Base-by-base conservation (phyloP, 1,140 invertebrate species). In the Pseudomyrmex flavicornis region DNA sequence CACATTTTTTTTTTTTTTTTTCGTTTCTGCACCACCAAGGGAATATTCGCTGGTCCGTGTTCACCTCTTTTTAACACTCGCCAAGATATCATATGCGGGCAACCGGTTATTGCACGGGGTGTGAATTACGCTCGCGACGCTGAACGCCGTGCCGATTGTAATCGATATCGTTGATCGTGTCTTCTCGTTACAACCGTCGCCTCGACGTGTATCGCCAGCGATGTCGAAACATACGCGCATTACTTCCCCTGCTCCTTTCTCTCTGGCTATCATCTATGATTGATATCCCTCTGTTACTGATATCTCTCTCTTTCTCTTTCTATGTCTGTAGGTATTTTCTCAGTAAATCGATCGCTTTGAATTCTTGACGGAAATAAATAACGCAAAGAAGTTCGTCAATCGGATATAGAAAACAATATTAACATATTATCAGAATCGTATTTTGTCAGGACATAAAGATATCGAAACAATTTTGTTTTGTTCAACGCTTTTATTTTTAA, bases 91-190 rank as follows among this genome's bases (percentile, higher is more conserved):
- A 48, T 56, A 56, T 75, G 86, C 54, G 52, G 46, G 68, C 35
- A 35, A 85, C 87, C 73, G 87, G 83, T 86, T 87, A 62, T 83
- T 65, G 75, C 54, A 58, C 46, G 26, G 58, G 48, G 83, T 90
- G 63, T 86, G 82, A 88, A 88, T 90, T 90, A 89, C 89, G 58
- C 35, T 68, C 59, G 26, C 70, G 70, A 63, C 35, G 56, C 58
- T 63, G 66, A 52, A 72, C 59, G 61, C 35, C 66, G 63, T 65
- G 44, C 73, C 83, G 80, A 88, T 90, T 85, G 89, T 87, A 91
- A 91, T 86, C 88, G 87, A 91, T 90, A 91, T 52, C 59, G 70
- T 85, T 90, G 89, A 70, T 72, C 76, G 65, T 46, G 62, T 84
- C 70, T 66, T 70, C 52, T 79, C 83, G 84, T 88, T 82, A 85